Conservation (phyloP, 2,113 vertebrate genomes). For the Dissostichus mawsoni region DNA sequence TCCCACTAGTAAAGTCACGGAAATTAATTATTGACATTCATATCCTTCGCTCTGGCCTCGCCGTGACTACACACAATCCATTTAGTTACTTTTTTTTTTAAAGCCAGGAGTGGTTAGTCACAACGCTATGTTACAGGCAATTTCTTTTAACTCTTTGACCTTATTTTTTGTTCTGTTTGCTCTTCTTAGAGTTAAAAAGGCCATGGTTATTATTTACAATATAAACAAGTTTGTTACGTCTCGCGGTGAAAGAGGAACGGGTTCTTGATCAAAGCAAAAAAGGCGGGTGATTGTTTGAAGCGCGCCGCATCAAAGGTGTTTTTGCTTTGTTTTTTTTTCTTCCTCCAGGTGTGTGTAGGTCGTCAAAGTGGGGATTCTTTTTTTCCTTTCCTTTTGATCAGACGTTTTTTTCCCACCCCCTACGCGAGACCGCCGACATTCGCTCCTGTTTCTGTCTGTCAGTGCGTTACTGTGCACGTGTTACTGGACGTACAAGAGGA, state of each 20-base stretch:
- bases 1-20: constrained; percentile 67
- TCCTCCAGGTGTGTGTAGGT: constrained; percentile 24
- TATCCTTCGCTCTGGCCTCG: constrained; percentile 56
- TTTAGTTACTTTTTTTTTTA: constrained; percentile 64
- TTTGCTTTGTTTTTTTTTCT: not conserved
- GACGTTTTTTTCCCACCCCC: not conserved
- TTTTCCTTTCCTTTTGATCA: not conserved
- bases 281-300: constrained; percentile 59
- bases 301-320: not conserved
- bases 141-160: constrained; percentile 63
- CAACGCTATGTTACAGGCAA: constrained; percentile 91
- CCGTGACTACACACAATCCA: constrained; percentile 70
- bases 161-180: constrained; percentile 72
- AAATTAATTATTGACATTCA: constrained; percentile 81
- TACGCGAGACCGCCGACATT: not conserved
- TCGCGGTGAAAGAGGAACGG: constrained; percentile 48
- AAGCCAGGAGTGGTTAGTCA: constrained; percentile 88
- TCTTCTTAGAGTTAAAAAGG: constrained; percentile 91
- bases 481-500: constrained; percentile 28
- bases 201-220: constrained; percentile 95
- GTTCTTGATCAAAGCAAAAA: not conserved
- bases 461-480: constrained; percentile 77
- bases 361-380: constrained; percentile 35
- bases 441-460: constrained; percentile 24
- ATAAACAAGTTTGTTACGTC: constrained; percentile 86